These are phyloP conservation scores for Acanthosoma haemorrhoidale DNA, from an alignment of 2,888 invertebrate genomes.

Conservation along the genomic window DNA sequence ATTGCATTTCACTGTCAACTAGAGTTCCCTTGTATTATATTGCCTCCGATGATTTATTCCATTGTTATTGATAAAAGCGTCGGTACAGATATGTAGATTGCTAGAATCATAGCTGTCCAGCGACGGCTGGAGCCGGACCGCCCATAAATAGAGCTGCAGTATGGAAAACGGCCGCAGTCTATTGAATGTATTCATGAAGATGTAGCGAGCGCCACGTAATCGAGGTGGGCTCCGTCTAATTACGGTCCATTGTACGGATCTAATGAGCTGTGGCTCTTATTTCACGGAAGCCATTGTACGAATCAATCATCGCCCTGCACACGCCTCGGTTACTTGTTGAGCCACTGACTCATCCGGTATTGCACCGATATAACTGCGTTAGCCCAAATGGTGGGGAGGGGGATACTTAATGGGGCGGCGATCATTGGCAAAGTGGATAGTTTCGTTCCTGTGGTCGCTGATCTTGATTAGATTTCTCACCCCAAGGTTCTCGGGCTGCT, in stretches of 20 bases:
- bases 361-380: slow-evolving; percentile 6
- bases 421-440: slow-evolving; percentile 8
- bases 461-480: not conserved
- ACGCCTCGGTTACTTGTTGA: slow-evolving; percentile 1
- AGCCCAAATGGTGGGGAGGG: not conserved
- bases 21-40: no score
- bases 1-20: no score
- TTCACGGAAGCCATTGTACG: not conserved
- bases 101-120: no score
- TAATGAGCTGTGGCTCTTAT: not conserved
- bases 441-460: slow-evolving; percentile 5
- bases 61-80: no score
- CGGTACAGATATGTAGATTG: no score
- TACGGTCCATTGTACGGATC: not conserved
- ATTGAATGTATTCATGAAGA: not conserved
- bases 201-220: not conserved
- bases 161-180: not conserved
- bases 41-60: no score
- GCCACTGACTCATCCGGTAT: not conserved
- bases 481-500: no score
- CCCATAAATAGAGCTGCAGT: no score
- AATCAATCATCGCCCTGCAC: slow-evolving; percentile 3
- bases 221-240: not conserved
- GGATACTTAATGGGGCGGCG: not conserved
- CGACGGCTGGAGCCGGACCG: no score